Conservation (phyloP, 2,113 vertebrate genomes). For the Dolichotis patagonum region DNA sequence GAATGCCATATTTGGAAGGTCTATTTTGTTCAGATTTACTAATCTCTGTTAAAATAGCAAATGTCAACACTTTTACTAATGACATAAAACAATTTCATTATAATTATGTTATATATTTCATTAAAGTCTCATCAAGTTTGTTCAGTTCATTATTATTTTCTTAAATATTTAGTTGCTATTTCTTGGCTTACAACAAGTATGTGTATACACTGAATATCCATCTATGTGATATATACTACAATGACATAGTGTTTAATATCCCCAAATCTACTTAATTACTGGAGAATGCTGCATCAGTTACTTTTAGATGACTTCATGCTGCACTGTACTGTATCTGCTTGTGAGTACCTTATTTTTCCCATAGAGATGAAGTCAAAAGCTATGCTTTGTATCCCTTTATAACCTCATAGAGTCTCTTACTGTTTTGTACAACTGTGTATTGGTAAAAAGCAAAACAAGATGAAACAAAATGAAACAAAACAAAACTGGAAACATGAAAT, state of each 20-base stretch:
- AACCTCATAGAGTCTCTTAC: neutral
- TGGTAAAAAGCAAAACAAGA: neutral
- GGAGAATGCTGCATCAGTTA: neutral
- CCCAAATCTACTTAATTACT: conserved; percentile 20
- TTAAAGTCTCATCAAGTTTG: neutral
- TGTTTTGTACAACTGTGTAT: neutral
- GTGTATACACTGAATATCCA: neutral
- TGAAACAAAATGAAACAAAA: neutral
- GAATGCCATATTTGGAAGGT: conserved; percentile 61
- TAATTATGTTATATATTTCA: neutral
- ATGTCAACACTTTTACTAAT: conserved; percentile 36
- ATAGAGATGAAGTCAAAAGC: conserved; percentile 1
- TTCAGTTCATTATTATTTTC: conserved; percentile 26
- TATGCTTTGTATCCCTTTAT: neutral
- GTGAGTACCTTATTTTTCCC: neutral
- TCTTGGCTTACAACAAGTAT: neutral
- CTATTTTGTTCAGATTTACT: conserved; percentile 71
- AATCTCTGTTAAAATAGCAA: conserved; percentile 64
- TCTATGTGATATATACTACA: neutral
- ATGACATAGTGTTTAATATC: neutral
- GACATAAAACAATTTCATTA: conserved; percentile 3
- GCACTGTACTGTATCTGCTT: neutral
- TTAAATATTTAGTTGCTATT: conserved; percentile 34
- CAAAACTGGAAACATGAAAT: neutral
- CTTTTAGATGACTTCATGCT: neutral